Conservation (phyloP, 2,888 invertebrate species). For the Sarcophaga carnaria region DNA sequence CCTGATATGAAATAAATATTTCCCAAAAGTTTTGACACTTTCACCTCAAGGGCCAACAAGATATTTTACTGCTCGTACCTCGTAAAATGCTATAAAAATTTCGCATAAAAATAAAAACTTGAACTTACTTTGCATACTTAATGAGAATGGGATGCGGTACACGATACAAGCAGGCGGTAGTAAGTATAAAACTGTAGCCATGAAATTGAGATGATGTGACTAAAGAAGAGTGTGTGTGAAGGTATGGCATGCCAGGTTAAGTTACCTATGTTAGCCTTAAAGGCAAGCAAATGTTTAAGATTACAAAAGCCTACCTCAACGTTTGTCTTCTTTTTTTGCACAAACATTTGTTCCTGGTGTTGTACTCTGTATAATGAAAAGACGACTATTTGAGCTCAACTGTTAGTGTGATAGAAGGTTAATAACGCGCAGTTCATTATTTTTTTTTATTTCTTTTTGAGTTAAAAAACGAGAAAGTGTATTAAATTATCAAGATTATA, state of each 20-base stretch:
- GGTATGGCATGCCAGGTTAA: background rate
- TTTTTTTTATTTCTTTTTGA: slow-evolving; percentile 11
- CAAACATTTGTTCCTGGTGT: no score
- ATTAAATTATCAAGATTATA: slow-evolving; percentile 68
- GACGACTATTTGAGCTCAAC: background rate
- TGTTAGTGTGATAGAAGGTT: slow-evolving; percentile 23
- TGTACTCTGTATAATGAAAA: no score
- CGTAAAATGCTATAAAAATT: slow-evolving; percentile 14
- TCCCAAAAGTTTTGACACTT: slow-evolving; percentile 41
- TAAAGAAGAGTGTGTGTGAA: background rate
- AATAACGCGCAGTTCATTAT: slow-evolving; percentile 32
- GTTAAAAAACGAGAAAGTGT: slow-evolving; percentile 35
- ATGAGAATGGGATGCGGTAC: slow-evolving; percentile 8
- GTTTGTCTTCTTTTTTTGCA: background rate
- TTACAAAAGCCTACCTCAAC: slow-evolving; percentile 33
- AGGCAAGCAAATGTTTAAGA: slow-evolving; percentile 20
- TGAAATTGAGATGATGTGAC: background rate
- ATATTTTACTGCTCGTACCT: slow-evolving; percentile 20
- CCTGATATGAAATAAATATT: background rate
- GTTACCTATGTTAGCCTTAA: slow-evolving; percentile 32
- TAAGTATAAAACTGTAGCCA: background rate
- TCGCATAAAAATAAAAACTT: slow-evolving; percentile 1
- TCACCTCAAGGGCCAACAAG: slow-evolving; percentile 34
- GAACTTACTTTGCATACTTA: slow-evolving; percentile 49
- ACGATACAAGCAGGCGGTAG: no score